phyloP scores from a whole-genome alignment of 2,113 vertebrate species.

The Cettia cetti region DNA sequence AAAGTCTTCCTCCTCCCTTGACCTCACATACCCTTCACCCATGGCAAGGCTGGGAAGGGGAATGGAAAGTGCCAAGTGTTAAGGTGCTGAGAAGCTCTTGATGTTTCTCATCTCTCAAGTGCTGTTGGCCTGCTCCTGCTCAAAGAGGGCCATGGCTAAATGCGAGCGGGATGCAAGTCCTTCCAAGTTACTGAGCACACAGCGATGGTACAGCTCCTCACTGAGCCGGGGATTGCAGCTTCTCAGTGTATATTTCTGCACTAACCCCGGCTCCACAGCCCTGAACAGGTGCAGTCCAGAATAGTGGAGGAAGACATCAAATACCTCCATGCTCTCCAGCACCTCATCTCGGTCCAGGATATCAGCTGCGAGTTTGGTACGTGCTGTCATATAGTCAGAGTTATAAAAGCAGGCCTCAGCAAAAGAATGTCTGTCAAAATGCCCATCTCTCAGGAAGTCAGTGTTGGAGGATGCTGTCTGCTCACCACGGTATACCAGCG shows the following conservation, averaged over 20 bases:
- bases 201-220: constrained; percentile 93
- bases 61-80: constrained; percentile 57
- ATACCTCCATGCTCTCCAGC: constrained; percentile 91
- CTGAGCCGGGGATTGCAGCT: constrained; percentile 90
- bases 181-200: constrained; percentile 91
- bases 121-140: constrained; percentile 96
- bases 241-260: constrained; percentile 86
- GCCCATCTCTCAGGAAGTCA: constrained; percentile 80
- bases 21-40: not conserved
- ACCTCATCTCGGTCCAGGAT: constrained; percentile 89
- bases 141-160: constrained; percentile 90
- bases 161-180: constrained; percentile 89
- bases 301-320: constrained; percentile 93
- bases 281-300: constrained; percentile 92
- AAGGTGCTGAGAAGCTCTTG: constrained; percentile 46
- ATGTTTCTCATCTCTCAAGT: constrained; percentile 68
- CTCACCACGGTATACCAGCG: constrained; percentile 79
- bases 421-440: constrained; percentile 89
- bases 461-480: constrained; percentile 74
- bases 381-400: constrained; percentile 90
- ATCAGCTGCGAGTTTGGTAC: constrained; percentile 86
- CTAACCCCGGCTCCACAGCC: constrained; percentile 91
- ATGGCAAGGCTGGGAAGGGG: not conserved
- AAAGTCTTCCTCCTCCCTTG: not conserved
- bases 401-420: constrained; percentile 97